Evolutionary conservation across 1,140 invertebrate genomes (phyloP), one percentile per base, ranked within the genome.

Genomic region (Hycleus phaleratus): DNA sequence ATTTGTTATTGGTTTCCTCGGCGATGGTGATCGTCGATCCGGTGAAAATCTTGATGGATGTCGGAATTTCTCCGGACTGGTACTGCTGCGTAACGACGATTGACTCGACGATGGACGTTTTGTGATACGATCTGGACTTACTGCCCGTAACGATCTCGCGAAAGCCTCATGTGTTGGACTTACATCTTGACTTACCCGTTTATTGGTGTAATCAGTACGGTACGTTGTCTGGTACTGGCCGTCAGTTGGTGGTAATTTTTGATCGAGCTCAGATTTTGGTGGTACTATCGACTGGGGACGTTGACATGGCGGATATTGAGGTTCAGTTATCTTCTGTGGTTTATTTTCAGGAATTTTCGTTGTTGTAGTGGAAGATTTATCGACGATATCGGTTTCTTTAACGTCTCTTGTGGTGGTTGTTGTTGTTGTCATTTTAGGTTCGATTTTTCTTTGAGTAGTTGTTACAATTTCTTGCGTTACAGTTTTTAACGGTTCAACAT

Each of bases 81-180:
- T 69, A 60, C 76, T 79, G 53, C 78, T 79, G 60, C 77, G 68
- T 49, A 79, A 52, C 7, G 79, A 79, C 38, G 78, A 77, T 49
- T 72, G 76, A 56, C 65, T 78, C 69, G 74, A 75, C 6, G 75
- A 76, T 43, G 78, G 77, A 24, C 76, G 64, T 73, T 74, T 49
- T 64, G 74, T 58, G 65, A 75, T 58, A 64, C 77, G 70, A 47
- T 78, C 74, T 8, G 82, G 79, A 53, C 74, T 79, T 44, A 82
- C 79, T 46, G 82, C 77, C 46, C 85, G 77, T 38, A 87, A 72
- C 32, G 84, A 84, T 53, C 82, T 81, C 2, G 84, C 85, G 75
- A 85, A 87, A 3, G 83, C 83, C 61, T 85, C 79, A 68, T 87
- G 85, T 18, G 84, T 81, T 5, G 85, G 82, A 68, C 83, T 85